phyloP scores from a whole-genome alignment of 2,113 vertebrate species.

The Baryphthengus martii region DNA sequence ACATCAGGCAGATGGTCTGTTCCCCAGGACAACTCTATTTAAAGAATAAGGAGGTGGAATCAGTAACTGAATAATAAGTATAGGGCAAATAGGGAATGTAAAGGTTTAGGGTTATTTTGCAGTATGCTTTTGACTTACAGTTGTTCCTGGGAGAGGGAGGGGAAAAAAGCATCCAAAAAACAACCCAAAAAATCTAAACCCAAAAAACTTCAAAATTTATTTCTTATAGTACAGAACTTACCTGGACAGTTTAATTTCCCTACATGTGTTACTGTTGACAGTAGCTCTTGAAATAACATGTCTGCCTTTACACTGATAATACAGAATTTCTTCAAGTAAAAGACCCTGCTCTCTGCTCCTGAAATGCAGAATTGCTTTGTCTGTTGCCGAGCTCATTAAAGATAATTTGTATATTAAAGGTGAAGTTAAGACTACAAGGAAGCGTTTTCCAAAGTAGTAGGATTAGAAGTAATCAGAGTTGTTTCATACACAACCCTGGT shows the following conservation, averaged over 20 bases:
- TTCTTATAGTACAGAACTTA: not conserved
- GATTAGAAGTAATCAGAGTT: not conserved
- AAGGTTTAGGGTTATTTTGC: not conserved
- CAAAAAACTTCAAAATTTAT: no score
- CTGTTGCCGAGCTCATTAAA: not conserved
- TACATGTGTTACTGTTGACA: not conserved
- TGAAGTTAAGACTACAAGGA: not conserved
- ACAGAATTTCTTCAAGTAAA: not conserved
- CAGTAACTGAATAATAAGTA: not conserved
- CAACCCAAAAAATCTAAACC: no score
- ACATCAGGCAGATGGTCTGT: conserved; percentile 30
- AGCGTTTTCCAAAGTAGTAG: not conserved
- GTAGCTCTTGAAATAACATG: not conserved
- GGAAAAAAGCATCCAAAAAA: no score
- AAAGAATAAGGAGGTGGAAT: not conserved
- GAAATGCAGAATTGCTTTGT: not conserved
- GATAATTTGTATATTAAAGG: not conserved
- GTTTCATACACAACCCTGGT: not conserved
- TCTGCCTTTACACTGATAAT: not conserved
- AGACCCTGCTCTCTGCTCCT: not conserved
- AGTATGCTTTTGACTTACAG: not conserved
- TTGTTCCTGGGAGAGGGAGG: not conserved
- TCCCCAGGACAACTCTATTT: conserved; percentile 23
- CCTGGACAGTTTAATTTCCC: not conserved
- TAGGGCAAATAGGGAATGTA: not conserved